phyloP scores from a whole-genome alignment of 2,113 vertebrate genomes.

The Periophthalmodon schlosseri region DNA sequence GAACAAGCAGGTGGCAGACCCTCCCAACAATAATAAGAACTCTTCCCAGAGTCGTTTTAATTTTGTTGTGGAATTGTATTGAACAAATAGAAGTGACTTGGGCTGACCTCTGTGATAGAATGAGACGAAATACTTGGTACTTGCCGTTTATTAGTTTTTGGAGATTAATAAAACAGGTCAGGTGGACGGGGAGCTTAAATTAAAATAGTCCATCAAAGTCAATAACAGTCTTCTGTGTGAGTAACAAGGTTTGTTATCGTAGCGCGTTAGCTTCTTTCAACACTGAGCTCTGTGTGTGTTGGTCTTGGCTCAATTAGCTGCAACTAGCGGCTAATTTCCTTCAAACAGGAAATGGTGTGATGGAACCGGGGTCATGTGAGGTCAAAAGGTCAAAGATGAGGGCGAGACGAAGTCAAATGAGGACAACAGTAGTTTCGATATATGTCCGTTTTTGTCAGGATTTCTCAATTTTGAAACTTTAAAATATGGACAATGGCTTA shows the following conservation, averaged over 20 bases:
- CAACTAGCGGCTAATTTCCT: constrained; percentile 27
- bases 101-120: neutral
- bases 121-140: neutral
- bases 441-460: neutral
- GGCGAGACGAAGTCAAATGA: constrained; percentile 13
- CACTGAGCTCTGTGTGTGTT: constrained; percentile 37
- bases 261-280: constrained; percentile 4
- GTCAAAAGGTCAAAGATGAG: constrained; percentile 34
- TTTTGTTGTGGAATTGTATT: neutral
- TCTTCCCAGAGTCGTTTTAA: neutral
- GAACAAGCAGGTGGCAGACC: no score
- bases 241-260: constrained; percentile 31
- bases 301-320: constrained; percentile 40
- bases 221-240: constrained; percentile 5
- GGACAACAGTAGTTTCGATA: neutral
- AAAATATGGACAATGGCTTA: no score
- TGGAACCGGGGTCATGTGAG: constrained; percentile 23
- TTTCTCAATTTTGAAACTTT: neutral
- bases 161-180: constrained; percentile 39
- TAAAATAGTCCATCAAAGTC: constrained; percentile 7
- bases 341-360: constrained; percentile 50
- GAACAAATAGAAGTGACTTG: neutral
- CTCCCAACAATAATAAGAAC: neutral
- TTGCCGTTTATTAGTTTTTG: constrained; percentile 37
- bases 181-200: constrained; percentile 36